Evolutionary conservation across 2,797 vertebrate genomes (phyloP).

Genomic region (Anas bernieri): DNA sequence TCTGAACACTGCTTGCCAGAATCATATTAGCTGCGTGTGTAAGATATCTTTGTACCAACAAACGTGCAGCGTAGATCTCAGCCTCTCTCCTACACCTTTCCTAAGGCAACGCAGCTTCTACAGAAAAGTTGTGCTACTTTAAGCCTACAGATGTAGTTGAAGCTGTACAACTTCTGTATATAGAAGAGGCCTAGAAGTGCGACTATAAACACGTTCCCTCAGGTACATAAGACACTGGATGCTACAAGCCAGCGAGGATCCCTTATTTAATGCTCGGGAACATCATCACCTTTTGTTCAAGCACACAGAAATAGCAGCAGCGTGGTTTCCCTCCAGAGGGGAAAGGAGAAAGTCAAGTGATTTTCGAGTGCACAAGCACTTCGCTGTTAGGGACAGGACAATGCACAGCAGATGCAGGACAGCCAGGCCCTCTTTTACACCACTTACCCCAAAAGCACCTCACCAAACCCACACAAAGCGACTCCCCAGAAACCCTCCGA

Average conservation of each 20-base stretch:
- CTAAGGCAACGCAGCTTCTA: not conserved
- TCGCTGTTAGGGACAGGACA: not conserved
- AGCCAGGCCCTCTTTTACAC: not conserved
- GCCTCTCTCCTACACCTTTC: not conserved
- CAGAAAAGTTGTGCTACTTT: not conserved
- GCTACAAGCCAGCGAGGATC: not conserved
- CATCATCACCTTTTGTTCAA: not conserved
- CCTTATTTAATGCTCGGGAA: not conserved
- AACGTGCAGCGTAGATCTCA: not conserved
- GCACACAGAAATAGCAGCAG: not conserved
- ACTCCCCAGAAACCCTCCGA: not conserved
- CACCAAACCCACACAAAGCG: not conserved
- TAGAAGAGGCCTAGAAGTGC: not conserved
- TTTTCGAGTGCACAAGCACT: not conserved
- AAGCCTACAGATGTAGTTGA: not conserved
- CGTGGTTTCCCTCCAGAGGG: not conserved
- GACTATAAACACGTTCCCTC: not conserved
- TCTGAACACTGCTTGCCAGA: not conserved
- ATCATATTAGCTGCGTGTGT: not conserved
- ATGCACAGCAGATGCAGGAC: not conserved
- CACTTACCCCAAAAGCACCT: not conserved
- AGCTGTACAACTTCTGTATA: not conserved
- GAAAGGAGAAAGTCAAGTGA: not conserved
- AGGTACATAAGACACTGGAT: not conserved
- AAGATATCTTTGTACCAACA: not conserved